These are phyloP conservation scores for Caenorhabditis sp. DNA, from an alignment of 2,888 invertebrate genomes.

Conservation along the genomic window DNA sequence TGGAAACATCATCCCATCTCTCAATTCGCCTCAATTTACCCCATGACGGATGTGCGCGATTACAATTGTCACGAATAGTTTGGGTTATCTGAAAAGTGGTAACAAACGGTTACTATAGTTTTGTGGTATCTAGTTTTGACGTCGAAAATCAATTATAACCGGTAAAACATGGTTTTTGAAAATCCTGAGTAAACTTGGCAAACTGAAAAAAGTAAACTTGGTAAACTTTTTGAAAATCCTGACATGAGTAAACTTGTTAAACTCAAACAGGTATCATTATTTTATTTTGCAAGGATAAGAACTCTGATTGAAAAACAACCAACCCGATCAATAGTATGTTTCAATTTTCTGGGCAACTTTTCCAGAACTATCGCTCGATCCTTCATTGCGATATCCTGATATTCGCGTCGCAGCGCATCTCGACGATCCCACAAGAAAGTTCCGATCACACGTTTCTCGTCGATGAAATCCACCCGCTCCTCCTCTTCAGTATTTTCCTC, in stretches of 20 bases:
- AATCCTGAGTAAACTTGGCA: too few relatives aligned
- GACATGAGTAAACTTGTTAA: too few relatives aligned
- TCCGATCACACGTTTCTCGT: neutral
- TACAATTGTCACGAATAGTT: neutral
- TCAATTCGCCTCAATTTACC: neutral
- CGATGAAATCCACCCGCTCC: too few relatives aligned
- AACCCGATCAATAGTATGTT: neutral
- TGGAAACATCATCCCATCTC: neutral
- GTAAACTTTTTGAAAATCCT: too few relatives aligned
- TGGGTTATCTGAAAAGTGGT: neutral
- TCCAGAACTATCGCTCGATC: neutral
- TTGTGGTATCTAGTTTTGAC: neutral
- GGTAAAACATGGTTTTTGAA: too few relatives aligned
- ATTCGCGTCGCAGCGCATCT: neutral
- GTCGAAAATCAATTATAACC: too few relatives aligned
- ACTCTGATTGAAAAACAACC: too few relatives aligned
- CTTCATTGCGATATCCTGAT: neutral
- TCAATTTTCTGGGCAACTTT: neutral
- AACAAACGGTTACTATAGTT: neutral
- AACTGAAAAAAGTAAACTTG: too few relatives aligned
- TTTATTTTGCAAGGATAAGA: too few relatives aligned
- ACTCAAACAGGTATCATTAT: too few relatives aligned
- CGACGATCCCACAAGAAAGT: neutral
- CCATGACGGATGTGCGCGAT: neutral
- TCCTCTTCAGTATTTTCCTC: too few relatives aligned